phyloP scores from a whole-genome alignment of 2,888 invertebrate species.

The Onthophagus sagittarius region DNA sequence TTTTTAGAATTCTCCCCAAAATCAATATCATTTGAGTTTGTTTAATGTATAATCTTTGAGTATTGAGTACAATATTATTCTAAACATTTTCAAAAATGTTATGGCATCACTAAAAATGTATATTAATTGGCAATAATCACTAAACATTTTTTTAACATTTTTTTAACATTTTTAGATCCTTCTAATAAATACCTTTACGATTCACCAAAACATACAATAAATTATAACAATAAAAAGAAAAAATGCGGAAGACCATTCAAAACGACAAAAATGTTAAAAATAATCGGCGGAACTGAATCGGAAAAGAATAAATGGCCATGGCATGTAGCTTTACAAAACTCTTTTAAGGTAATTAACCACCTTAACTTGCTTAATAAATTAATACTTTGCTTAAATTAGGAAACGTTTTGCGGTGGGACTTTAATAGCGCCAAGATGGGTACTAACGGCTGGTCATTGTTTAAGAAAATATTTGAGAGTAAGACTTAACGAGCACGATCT shows the following conservation, averaged over 20 bases:
- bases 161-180: conserved; percentile 7
- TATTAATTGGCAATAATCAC: neutral
- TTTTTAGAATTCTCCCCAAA: neutral
- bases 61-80: too few species aligned
- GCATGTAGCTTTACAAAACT: conserved; percentile 88
- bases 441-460: conserved; percentile 84
- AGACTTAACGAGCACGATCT: conserved; percentile 85
- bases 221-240: conserved; percentile 15
- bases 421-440: conserved; percentile 79
- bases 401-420: conserved; percentile 87
- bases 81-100: neutral
- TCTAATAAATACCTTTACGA: conserved; percentile 15
- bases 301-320: conserved; percentile 87
- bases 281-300: conserved; percentile 82
- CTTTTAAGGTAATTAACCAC: conserved; percentile 62
- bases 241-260: conserved; percentile 39
- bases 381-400: conserved; percentile 51
- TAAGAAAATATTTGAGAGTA: conserved; percentile 71
- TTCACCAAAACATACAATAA: conserved; percentile 4
- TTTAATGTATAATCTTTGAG: too few species aligned
- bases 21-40: neutral
- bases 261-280: conserved; percentile 60
- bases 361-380: neutral
- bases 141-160: too few species aligned
- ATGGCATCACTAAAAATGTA: neutral